These are phyloP conservation scores for Rhineura floridana DNA, from an alignment of 2,113 vertebrate species.

Conservation along the genomic window DNA sequence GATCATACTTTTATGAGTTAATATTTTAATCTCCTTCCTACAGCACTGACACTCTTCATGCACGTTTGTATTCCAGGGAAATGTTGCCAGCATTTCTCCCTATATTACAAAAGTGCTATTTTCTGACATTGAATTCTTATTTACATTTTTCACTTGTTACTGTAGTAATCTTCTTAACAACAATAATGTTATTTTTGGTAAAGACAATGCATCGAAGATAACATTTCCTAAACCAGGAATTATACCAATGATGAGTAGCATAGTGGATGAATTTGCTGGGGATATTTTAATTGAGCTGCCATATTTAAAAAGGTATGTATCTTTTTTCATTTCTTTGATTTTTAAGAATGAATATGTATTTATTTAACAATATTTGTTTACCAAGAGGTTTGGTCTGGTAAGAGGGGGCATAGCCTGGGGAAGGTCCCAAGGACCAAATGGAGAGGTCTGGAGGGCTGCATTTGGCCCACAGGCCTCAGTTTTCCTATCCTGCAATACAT, in stretches of 20 bases:
- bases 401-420: no score
- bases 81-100: neutral
- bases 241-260: constrained; percentile 56
- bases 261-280: constrained; percentile 65
- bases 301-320: constrained; percentile 61
- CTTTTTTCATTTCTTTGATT: neutral
- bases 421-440: no score
- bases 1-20: neutral
- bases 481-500: neutral
- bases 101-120: neutral
- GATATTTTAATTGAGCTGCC: constrained; percentile 65
- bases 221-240: constrained; percentile 58
- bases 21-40: neutral
- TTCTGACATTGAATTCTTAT: neutral
- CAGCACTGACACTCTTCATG: neutral
- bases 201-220: constrained; percentile 31
- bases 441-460: no score
- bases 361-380: no score
- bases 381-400: no score
- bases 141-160: neutral
- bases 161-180: neutral
- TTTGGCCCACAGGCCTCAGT: no score
- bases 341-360: neutral
- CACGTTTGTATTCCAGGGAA: neutral
- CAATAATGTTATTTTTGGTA: neutral